These are phyloP conservation scores for Lobophora halterata DNA, from an alignment of 2,888 invertebrate species.

Conservation along the genomic window DNA sequence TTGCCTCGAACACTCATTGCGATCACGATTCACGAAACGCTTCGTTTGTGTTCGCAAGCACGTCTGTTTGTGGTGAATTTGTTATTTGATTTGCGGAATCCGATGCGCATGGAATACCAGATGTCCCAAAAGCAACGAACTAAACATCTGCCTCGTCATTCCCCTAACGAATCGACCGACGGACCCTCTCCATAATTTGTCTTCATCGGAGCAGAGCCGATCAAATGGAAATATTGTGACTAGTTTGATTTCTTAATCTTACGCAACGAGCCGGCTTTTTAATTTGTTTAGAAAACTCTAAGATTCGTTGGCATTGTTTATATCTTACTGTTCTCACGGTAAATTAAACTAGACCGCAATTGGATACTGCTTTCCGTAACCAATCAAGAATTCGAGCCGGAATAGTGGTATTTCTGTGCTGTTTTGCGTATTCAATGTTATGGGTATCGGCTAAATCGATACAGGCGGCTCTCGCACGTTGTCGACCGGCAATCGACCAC, in stretches of 20 bases:
- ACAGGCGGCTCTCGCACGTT: slow-evolving; percentile 53
- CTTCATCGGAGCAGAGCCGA: slow-evolving; percentile 41
- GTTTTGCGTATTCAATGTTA: slow-evolving; percentile 35
- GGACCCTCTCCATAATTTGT: slow-evolving; percentile 47
- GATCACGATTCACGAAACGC: slow-evolving; percentile 15
- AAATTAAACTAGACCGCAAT: slow-evolving; percentile 41
- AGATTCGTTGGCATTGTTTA: slow-evolving; percentile 28
- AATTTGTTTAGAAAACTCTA: slow-evolving; percentile 34
- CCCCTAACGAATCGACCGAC: slow-evolving; percentile 39
- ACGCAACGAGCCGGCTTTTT: slow-evolving; percentile 24
- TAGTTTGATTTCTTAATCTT: slow-evolving; percentile 32
- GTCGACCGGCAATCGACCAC: slow-evolving; percentile 69
- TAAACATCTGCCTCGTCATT: slow-evolving; percentile 56
- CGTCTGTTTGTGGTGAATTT: slow-evolving; percentile 26
- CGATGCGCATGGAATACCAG: slow-evolving; percentile 36
- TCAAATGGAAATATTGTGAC: slow-evolving; percentile 33
- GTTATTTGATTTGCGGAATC: slow-evolving; percentile 29
- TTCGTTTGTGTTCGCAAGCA: slow-evolving; percentile 18
- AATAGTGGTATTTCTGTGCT: slow-evolving; percentile 32
- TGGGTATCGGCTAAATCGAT: slow-evolving; percentile 47
- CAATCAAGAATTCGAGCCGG: slow-evolving; percentile 40
- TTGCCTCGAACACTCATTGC: slow-evolving; percentile 21
- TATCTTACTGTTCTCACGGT: slow-evolving; percentile 43
- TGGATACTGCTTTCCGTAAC: slow-evolving; percentile 43
- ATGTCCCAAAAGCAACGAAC: slow-evolving; percentile 35